phyloP scores from a whole-genome alignment of 2,113 vertebrate genomes.

The Hydrolagus affinis region DNA sequence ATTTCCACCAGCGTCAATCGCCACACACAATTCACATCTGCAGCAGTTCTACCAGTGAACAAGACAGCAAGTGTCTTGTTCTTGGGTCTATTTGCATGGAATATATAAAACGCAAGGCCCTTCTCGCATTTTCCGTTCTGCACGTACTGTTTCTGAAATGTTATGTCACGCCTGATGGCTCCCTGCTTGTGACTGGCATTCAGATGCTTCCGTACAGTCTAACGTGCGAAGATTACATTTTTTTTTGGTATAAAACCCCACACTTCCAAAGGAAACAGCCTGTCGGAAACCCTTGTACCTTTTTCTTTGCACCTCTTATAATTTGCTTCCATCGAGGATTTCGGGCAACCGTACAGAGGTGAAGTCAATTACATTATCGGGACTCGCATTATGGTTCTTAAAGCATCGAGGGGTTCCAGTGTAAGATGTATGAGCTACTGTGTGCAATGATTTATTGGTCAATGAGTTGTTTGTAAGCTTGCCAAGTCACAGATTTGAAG shows the following conservation, averaged over 20 bases:
- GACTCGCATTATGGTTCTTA: neutral
- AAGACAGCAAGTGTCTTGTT: no score
- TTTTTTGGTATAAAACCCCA: neutral
- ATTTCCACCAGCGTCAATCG: no score
- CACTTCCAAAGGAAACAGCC: neutral
- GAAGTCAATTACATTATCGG: neutral
- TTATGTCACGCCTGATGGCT: neutral
- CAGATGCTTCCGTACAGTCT: neutral
- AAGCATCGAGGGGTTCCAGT: neutral
- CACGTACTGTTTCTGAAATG: neutral
- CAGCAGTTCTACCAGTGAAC: no score
- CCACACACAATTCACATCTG: no score
- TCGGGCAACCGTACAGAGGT: neutral
- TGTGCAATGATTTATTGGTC: constrained; percentile 10
- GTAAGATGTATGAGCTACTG: neutral
- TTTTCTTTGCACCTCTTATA: neutral
- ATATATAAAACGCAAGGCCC: no score
- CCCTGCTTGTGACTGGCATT: neutral
- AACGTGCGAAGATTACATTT: neutral
- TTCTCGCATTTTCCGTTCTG: neutral
- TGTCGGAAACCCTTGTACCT: neutral
- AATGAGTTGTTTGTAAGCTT: constrained; percentile 14
- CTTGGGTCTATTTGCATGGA: no score
- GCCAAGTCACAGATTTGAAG: neutral
- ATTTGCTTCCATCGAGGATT: neutral